Percentiles rank a stretch among this genome's conserved stretches.
phyloP scores from a whole-genome alignment of 2,113 vertebrate species.

The Benitochromis conjunctus region DNA sequence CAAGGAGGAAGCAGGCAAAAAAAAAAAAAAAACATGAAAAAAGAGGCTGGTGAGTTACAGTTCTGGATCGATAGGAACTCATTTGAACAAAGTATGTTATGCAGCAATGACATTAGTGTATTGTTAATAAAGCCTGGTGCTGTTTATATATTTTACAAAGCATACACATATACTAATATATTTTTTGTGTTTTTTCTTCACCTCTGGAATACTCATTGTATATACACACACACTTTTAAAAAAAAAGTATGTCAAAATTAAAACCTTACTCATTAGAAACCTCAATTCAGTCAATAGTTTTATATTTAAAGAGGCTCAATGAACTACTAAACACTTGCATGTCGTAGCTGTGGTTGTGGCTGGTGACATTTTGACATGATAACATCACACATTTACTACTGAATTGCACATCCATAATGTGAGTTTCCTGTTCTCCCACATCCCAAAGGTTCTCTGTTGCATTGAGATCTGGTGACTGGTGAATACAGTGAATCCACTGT shows the following conservation, averaged over 20 bases:
- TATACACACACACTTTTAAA: not conserved
- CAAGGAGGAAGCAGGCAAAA: not conserved
- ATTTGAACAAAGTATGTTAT: not conserved
- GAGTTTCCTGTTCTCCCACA: too few relatives aligned
- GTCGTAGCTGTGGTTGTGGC: too few relatives aligned
- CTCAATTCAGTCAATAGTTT: rapidly evolving
- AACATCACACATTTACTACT: too few relatives aligned
- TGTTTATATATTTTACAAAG: not conserved
- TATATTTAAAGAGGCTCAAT: not conserved
- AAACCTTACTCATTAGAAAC: not conserved
- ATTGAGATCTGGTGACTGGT: too few relatives aligned
- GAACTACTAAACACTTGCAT: not conserved
- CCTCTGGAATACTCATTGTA: not conserved
- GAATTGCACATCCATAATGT: too few relatives aligned
- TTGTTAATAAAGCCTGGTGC: not conserved
- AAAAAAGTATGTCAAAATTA: not conserved
- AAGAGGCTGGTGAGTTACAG: not conserved
- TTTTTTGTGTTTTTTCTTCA: not conserved
- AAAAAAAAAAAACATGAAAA: not conserved
- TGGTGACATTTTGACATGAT: too few relatives aligned
- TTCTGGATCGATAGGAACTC: not conserved
- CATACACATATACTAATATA: not conserved
- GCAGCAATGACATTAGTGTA: not conserved
- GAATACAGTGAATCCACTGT: too few relatives aligned
- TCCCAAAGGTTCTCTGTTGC: too few relatives aligned